Evolutionary conservation across 2,797 vertebrate genomes (phyloP), one percentile per base, ranked within the genome.

Genomic region (Rousettus madagascariensis): DNA sequence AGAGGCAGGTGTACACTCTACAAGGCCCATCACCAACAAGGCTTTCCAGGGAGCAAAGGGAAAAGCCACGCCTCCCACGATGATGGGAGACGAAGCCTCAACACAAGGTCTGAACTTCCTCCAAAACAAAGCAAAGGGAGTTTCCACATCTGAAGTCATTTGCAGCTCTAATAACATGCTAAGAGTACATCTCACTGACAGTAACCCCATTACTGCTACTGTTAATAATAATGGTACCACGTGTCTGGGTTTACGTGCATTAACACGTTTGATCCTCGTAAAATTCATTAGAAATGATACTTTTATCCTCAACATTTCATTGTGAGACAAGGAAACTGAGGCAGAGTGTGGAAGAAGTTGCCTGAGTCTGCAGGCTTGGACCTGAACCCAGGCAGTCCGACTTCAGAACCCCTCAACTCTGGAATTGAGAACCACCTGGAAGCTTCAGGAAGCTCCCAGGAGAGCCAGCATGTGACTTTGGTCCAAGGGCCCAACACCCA

Each of bases 241-340:
- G 41, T 9, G 36, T 16, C 43, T 49, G 43, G 61, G 57, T 72
- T 63, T 22, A 33, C 16, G 12, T 6, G 5, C 26, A 71, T 82
- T 49, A 41, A 51, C 30, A 85, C 57, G 4, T 36, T 26, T 53
- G 77, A 78, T 74, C 77, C n/a, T 96, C 38, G 26, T 26, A 83
- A 86, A 77, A 83, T 9, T 26, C 68, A 92, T 16, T 65, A 78
- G 57, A 75, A 90, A 71, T 4, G 36, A 41, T n/a, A 72, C 41
- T 88, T 91, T 88, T 55, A 77, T 22, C 86, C 38, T 78, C 38
- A 51, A 0, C 57, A 55, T 51, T 68, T 72, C 53, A 36, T 2
- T 12, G 66, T n/a, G 78, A 84, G n/a, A 90, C 68, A 90, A 61
- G 53, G 57, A 86, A 68, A 93, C 17, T 53, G 36, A 63, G 63